Evolutionary conservation across 2,113 vertebrate genomes (phyloP).

Genomic region (Fulica atra): DNA sequence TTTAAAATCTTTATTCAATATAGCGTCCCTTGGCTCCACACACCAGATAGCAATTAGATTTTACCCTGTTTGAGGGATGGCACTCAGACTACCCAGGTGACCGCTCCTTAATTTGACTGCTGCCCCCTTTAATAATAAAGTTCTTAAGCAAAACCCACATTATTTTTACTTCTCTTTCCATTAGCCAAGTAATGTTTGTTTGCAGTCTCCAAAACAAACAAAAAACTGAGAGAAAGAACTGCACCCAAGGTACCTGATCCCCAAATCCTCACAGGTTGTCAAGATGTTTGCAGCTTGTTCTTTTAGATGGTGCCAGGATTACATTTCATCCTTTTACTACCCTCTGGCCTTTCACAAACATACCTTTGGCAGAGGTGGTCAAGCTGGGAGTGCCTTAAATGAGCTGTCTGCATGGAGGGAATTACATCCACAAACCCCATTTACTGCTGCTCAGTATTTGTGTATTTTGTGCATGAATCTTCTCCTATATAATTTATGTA

Average conservation of each 20-base stretch:
- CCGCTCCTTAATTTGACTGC: neutral
- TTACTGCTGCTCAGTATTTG: slow-evolving; percentile 28
- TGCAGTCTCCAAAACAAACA: neutral
- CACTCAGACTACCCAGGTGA: neutral
- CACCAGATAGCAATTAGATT: neutral
- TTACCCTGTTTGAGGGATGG: neutral
- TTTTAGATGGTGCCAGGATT: neutral
- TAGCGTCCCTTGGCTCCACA: neutral
- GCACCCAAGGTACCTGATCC: neutral
- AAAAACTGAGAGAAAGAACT: neutral
- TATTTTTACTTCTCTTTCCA: neutral
- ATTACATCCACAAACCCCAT: slow-evolving; percentile 19
- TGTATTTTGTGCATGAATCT: slow-evolving; percentile 33
- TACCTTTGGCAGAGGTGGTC: slow-evolving; percentile 18
- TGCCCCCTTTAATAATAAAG: neutral
- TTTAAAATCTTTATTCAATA: slow-evolving; percentile 7
- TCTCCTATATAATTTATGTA: slow-evolving; percentile 28
- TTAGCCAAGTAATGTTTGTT: neutral
- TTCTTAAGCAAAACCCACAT: neutral
- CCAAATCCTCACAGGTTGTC: neutral
- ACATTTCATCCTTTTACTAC: neutral
- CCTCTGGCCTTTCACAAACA: neutral
- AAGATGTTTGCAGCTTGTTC: neutral
- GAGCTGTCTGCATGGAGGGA: slow-evolving; percentile 5
- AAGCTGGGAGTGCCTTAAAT: slow-evolving; percentile 1